Percentiles rank a stretch among this genome's conserved stretches.
Evolutionary conservation across 1,140 invertebrate species (phyloP).

Genomic region (Diachasmimorpha longicaudata): DNA sequence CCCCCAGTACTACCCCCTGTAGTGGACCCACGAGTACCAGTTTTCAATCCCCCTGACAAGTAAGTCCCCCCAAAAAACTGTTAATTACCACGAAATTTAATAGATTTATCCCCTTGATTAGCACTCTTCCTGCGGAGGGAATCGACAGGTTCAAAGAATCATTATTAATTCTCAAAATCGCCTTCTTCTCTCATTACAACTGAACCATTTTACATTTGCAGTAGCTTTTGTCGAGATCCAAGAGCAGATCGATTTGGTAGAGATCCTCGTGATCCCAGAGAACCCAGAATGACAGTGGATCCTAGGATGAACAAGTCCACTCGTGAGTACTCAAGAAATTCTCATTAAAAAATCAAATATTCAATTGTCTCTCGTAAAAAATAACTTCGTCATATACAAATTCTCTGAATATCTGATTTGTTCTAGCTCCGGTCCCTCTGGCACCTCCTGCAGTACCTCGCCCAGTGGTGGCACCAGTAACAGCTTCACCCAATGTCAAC

Average conservation of each 20-base stretch:
- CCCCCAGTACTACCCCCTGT: slow-evolving; percentile 52
- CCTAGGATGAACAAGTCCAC: slow-evolving; percentile 67
- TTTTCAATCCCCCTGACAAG: slow-evolving; percentile 54
- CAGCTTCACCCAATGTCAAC: slow-evolving; percentile 34
- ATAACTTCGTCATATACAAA: background rate
- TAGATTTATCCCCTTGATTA: slow-evolving; percentile 41
- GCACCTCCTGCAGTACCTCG: slow-evolving; percentile 38
- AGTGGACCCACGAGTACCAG: slow-evolving; percentile 42
- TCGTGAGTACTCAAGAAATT: slow-evolving; percentile 45
- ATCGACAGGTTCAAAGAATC: slow-evolving; percentile 51
- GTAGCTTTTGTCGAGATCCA: slow-evolving; percentile 61
- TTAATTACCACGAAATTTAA: background rate
- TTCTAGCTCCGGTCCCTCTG: slow-evolving; percentile 51
- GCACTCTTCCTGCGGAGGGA: slow-evolving; percentile 58
- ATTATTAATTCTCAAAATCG: slow-evolving; percentile 34
- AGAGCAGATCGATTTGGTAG: slow-evolving; percentile 64
- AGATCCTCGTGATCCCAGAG: slow-evolving; percentile 72
- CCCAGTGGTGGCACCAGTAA: slow-evolving; percentile 46
- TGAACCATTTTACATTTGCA: background rate
- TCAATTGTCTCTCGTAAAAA: slow-evolving; percentile 1
- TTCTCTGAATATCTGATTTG: background rate
- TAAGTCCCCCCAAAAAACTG: slow-evolving; percentile 39
- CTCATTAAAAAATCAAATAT: background rate
- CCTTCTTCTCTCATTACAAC: slow-evolving; percentile 16
- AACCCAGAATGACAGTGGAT: slow-evolving; percentile 68